Percentiles rank a stretch among this genome's conserved stretches.
phyloP scores from a whole-genome alignment of 2,113 vertebrate species.

The Pygoscelis antarcticus region DNA sequence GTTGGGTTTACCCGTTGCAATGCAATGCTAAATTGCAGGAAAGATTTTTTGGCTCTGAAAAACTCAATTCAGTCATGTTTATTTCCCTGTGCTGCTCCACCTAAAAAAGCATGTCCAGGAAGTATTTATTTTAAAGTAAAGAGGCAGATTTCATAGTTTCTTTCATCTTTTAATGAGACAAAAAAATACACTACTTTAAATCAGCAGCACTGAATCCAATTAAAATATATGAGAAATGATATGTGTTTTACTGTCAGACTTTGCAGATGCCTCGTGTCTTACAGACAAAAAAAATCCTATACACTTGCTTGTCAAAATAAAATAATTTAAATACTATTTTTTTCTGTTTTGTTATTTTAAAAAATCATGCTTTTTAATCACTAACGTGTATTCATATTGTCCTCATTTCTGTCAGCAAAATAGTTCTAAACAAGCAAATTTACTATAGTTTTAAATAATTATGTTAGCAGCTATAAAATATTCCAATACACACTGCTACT shows the following conservation, averaged over 20 bases:
- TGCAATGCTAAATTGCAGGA: not conserved
- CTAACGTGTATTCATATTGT: constrained; percentile 17
- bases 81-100: not conserved
- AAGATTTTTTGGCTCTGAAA: not conserved
- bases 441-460: constrained; percentile 49
- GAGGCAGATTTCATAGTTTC: not conserved
- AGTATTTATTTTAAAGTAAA: constrained; percentile 52
- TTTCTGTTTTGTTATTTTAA: constrained; percentile 1
- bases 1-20: not conserved
- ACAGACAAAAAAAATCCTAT: not conserved
- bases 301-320: constrained; percentile 19
- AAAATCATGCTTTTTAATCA: constrained; percentile 39
- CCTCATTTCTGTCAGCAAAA: constrained; percentile 45
- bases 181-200: not conserved
- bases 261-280: not conserved
- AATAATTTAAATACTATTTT: constrained; percentile 50
- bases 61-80: not conserved
- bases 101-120: constrained; percentile 8
- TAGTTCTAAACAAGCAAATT: constrained; percentile 41
- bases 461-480: constrained; percentile 21
- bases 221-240: not conserved
- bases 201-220: not conserved
- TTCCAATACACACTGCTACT: not conserved
- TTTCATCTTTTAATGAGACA: constrained; percentile 53
- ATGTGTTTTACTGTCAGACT: constrained; percentile 7